These are phyloP conservation scores for Eupristina koningsbergeri DNA, from an alignment of 1,140 invertebrate genomes.

Conservation along the genomic window DNA sequence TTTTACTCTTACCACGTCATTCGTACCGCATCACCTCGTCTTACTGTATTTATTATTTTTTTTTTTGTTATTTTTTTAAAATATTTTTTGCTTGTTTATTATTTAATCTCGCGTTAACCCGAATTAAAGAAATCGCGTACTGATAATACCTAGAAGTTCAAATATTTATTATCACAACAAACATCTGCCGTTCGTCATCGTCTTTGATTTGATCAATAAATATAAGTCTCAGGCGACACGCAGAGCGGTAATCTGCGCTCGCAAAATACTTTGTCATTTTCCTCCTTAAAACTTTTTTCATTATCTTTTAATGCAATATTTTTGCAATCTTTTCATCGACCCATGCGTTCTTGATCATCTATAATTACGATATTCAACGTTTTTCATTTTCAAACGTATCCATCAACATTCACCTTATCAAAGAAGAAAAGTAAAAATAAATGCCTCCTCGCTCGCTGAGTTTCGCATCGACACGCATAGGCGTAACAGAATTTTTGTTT, in stretches of 20 bases:
- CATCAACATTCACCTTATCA: not conserved
- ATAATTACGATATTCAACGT: not conserved
- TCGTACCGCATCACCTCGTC: too few relatives aligned
- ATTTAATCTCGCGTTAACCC: slow-evolving; percentile 37
- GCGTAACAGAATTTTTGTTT: slow-evolving; percentile 31
- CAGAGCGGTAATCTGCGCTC: slow-evolving; percentile 38
- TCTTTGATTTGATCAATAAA: slow-evolving; percentile 70
- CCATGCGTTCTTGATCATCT: not conserved
- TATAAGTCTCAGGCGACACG: slow-evolving; percentile 57
- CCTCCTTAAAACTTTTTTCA: slow-evolving; percentile 43
- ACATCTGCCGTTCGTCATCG: slow-evolving; percentile 63
- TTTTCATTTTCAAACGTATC: not conserved
- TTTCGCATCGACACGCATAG: slow-evolving; percentile 48
- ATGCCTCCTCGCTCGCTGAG: slow-evolving; percentile 50
- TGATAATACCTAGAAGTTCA: slow-evolving; percentile 61
- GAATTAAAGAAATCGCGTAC: slow-evolving; percentile 47
- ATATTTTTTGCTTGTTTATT: slow-evolving; percentile 48
- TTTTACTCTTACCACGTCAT: slow-evolving; percentile 17
- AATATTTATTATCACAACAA: slow-evolving; percentile 70
- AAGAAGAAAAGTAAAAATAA: slow-evolving; percentile 37
- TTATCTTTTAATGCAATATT: not conserved
- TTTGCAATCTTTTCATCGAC: not conserved
- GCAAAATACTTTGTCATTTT: slow-evolving; percentile 56
- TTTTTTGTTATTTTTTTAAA: too few relatives aligned
- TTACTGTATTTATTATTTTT: slow-evolving; percentile 35